Evolutionary conservation across 2,113 vertebrate genomes (phyloP), one percentile per base, ranked within the genome.

Genomic region (Triplophysa dalaica): DNA sequence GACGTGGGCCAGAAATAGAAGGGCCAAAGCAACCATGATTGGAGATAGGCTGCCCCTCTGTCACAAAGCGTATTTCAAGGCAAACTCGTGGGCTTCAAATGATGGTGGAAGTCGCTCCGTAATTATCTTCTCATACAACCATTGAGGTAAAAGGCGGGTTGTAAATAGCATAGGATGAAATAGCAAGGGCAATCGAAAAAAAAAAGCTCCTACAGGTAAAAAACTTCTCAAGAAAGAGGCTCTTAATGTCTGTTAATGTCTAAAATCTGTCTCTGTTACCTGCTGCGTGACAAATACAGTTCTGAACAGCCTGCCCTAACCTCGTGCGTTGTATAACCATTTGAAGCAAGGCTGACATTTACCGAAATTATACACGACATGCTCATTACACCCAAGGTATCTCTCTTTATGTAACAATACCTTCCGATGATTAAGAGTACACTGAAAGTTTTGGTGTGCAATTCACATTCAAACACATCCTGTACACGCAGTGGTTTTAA

Each of bases 241-340:
- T 64, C 43, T 65, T 65, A 52, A 77, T 52, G 74, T 65, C 74
- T 76, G 50, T 52, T 17, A 52, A 52, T 52, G 16, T 52, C 26
- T 50, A 45, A 52, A 77, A 77, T 6, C 26, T 52, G 41, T 33
- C 33, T 48, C 41, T 24, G 74, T 65, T 77, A 65, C 74, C 74
- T 65, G 62, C 74, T 65, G 74, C 45, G 61, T 52, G 74, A 77
- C 74, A 77, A 77, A 54, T 52, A 65, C 29, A 24, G 43, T 65
- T 77, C 74, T 77, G 62, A 77, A 26, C 24, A 65, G 74, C 26
- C 11, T 77, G 74, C 45, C 24, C 74, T 77, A 77, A 77, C 74
- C 74, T 65, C 38, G 2, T 8, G 19, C 50, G 61, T 77, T 65
- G 54, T 65, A 65, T 45, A 77, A 54, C 45, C 61, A 65, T 77